phyloP scores from a whole-genome alignment of 1,140 invertebrate genomes.

The Antheraea pernyi region DNA sequence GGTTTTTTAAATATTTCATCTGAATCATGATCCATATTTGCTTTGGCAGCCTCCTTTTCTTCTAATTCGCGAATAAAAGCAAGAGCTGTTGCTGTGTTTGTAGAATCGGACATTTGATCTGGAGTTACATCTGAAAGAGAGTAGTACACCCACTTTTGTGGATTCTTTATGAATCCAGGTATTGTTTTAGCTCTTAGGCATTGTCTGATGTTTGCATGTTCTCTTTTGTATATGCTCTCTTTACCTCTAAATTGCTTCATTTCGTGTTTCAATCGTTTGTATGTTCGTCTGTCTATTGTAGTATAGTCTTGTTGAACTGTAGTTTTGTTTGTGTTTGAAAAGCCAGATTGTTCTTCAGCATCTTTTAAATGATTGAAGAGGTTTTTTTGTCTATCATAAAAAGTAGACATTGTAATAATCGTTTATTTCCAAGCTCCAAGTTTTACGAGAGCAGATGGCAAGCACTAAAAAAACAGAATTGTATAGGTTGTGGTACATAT shows the following conservation, averaged over 20 bases:
- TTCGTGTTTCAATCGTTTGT: conserved; percentile 59
- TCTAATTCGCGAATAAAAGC: conserved; percentile 85
- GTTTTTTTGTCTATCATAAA: conserved; percentile 75
- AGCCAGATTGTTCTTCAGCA: conserved; percentile 77
- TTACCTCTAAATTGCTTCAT: conserved; percentile 83
- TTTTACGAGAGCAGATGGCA: too few relatives aligned
- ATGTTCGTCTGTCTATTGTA: conserved; percentile 53
- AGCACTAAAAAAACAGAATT: background rate
- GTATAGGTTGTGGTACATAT: too few relatives aligned
- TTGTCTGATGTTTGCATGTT: conserved; percentile 80
- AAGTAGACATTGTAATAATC: conserved; percentile 62
- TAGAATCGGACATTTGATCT: conserved; percentile 86
- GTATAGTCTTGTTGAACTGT: conserved; percentile 44
- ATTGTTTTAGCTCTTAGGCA: conserved; percentile 77
- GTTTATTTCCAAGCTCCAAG: too few relatives aligned
- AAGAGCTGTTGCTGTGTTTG: conserved; percentile 86
- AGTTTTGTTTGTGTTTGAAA: conserved; percentile 68
- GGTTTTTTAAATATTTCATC: conserved; percentile 77
- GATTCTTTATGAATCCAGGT: conserved; percentile 86
- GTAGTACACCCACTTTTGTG: conserved; percentile 89
- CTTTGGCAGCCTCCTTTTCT: conserved; percentile 69
- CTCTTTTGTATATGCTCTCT: conserved; percentile 89
- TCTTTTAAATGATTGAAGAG: conserved; percentile 79
- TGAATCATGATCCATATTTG: conserved; percentile 38
- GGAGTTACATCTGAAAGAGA: conserved; percentile 84